Conservation (phyloP, 2,888 invertebrate species). For the Amorpha juglandis region DNA sequence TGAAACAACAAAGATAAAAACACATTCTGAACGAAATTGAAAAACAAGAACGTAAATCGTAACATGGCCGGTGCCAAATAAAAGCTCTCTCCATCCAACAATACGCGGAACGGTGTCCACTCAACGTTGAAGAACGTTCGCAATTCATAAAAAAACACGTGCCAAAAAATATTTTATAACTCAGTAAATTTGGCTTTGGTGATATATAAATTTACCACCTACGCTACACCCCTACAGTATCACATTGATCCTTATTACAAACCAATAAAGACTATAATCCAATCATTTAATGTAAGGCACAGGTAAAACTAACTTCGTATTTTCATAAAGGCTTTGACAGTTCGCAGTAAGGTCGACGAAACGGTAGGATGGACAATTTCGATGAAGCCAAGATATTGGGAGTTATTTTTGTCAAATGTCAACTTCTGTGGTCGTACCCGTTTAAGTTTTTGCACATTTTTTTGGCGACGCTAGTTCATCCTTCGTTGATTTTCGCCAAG, state of each 20-base stretch:
- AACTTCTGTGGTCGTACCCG: constrained; percentile 77
- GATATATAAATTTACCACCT: constrained; percentile 63
- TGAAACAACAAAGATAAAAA: neutral
- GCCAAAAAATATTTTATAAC: constrained; percentile 69
- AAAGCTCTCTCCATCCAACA: constrained; percentile 16
- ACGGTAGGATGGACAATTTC: constrained; percentile 81
- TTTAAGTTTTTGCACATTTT: constrained; percentile 52
- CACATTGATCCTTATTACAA: constrained; percentile 28
- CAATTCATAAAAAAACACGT: constrained; percentile 46
- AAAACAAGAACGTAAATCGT: neutral
- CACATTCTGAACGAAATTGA: neutral
- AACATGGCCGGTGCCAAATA: constrained; percentile 17
- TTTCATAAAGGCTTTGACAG: constrained; percentile 76
- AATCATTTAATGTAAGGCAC: neutral
- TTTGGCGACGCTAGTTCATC: constrained; percentile 34
- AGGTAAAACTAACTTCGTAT: constrained; percentile 44
- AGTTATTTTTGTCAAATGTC: constrained; percentile 82
- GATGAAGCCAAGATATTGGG: constrained; percentile 70
- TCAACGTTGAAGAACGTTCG: constrained; percentile 36
- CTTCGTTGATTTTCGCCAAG: constrained; percentile 48
- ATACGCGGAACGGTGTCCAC: constrained; percentile 33
- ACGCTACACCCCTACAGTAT: neutral
- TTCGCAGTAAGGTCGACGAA: constrained; percentile 78
- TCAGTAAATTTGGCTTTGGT: constrained; percentile 74
- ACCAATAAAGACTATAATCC: constrained; percentile 40